These are phyloP conservation scores for Enteromius afrohamiltoni DNA, from an alignment of 2,797 vertebrate genomes.

Conservation along the genomic window DNA sequence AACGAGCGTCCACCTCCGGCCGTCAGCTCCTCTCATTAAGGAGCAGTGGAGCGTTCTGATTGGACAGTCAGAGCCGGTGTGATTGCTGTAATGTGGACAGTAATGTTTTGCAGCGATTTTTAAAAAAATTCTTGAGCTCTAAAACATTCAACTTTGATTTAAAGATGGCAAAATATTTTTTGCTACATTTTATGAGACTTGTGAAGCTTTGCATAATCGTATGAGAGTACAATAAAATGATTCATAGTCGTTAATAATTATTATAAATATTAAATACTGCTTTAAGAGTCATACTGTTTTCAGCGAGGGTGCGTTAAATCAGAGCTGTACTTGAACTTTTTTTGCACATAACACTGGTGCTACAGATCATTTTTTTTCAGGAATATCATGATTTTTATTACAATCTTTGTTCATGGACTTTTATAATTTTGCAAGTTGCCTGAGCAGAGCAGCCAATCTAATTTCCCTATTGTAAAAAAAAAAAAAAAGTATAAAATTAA, in stretches of 20 bases:
- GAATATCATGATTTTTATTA: no score
- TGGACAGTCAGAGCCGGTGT: conserved; percentile 48
- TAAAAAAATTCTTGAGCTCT: not conserved
- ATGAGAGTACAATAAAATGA: not conserved
- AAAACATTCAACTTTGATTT: not conserved
- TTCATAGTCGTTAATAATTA: not conserved
- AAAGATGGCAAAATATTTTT: not conserved
- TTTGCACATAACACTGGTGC: no score
- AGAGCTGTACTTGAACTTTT: no score
- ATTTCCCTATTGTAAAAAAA: no score
- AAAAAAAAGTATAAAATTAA: no score
- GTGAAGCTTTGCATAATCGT: not conserved
- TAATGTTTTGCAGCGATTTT: not conserved
- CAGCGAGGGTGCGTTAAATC: not conserved
- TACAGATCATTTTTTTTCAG: no score
- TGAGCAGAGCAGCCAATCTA: no score
- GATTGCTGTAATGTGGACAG: not conserved
- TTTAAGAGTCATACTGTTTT: not conserved
- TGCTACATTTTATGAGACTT: not conserved
- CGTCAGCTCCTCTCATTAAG: conserved; percentile 40
- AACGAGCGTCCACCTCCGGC: conserved; percentile 1
- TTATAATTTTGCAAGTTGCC: no score
- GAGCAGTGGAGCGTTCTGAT: conserved; percentile 50
- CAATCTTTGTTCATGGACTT: no score
- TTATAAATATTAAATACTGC: not conserved